Percentiles rank a stretch among this genome's conserved stretches.
Conservation (phyloP, 37 sponge, comb jelly and placozoan species). For the Spongilla lacustris region DNA sequence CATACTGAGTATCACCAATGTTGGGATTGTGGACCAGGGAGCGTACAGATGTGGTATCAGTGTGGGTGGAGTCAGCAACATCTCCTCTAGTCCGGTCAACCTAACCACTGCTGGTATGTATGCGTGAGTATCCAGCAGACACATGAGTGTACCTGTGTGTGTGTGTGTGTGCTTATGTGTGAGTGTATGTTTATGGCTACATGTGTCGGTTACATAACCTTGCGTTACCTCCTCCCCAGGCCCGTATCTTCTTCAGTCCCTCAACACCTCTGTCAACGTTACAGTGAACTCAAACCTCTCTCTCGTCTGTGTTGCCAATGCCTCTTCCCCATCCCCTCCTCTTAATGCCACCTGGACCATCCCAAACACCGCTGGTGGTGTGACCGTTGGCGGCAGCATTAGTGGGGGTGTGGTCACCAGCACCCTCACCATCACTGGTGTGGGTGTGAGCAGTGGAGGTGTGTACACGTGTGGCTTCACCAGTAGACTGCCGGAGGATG, state of each 20-base stretch:
- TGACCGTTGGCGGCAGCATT: neutral
- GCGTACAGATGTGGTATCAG: neutral
- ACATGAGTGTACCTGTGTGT: neutral
- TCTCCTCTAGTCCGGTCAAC: neutral
- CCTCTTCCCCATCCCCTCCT: neutral
- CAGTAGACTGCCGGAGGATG: neutral
- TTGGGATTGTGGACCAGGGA: neutral
- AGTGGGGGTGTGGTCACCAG: constrained; percentile 1
- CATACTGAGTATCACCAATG: neutral
- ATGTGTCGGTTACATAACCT: too few relatives aligned
- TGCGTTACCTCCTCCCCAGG: neutral
- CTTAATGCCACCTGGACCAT: neutral
- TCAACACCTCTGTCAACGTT: neutral
- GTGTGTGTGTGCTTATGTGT: neutral
- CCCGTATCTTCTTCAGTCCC: neutral
- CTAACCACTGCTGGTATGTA: neutral
- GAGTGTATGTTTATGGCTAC: too few relatives aligned
- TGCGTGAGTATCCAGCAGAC: neutral
- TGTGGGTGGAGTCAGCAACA: neutral
- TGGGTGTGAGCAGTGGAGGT: neutral
- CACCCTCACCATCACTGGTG: constrained; percentile 6
- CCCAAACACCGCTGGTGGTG: neutral
- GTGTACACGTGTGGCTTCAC: constrained; percentile 17
- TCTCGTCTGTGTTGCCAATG: neutral
- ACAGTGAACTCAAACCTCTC: neutral